Percentiles rank a stretch among this genome's conserved stretches.
Evolutionary conservation across 2,113 vertebrate genomes (phyloP).

Genomic region (Diadophis punctatus): DNA sequence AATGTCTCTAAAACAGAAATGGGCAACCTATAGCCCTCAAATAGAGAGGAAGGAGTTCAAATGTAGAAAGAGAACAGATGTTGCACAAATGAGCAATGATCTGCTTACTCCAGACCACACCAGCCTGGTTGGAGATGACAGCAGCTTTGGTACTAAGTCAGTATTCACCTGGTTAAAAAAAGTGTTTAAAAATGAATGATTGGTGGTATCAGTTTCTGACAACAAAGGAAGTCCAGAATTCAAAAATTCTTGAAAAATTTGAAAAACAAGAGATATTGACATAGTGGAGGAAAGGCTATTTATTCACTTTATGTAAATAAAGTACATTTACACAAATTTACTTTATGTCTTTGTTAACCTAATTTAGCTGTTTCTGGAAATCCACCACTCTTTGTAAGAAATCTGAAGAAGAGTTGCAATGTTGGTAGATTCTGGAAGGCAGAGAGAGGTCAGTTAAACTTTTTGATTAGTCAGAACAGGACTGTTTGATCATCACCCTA

Average conservation of each 20-base stretch:
- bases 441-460: neutral
- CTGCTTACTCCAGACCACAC: neutral
- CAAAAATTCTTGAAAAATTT: neutral
- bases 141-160: neutral
- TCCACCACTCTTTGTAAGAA: neutral
- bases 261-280: neutral
- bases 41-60: neutral
- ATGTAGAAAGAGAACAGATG: neutral
- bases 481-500: neutral
- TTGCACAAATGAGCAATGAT: neutral
- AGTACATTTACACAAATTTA: neutral
- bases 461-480: neutral
- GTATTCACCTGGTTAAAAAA: neutral
- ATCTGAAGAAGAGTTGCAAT: neutral
- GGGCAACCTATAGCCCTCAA: neutral
- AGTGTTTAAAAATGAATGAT: neutral
- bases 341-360: neutral
- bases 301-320: neutral
- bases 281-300: neutral
- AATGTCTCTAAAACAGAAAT: neutral
- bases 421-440: neutral
- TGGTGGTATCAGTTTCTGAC: neutral
- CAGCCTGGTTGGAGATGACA: neutral
- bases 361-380: neutral
- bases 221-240: neutral